Conservation (phyloP, 2,113 vertebrate genomes). For the Ammodramus savannarum region DNA sequence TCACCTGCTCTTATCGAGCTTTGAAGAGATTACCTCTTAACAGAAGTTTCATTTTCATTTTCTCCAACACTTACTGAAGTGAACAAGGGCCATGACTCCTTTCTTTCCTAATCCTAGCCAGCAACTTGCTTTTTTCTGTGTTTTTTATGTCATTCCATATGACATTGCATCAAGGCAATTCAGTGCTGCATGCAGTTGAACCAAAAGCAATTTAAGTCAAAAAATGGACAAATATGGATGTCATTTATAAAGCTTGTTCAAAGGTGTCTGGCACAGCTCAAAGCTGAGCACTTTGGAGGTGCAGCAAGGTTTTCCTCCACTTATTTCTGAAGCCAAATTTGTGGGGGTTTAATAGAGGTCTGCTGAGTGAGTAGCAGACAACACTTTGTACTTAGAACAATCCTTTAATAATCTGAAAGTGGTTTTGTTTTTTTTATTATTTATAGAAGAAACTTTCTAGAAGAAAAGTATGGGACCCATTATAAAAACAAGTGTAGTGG, state of each 20-base stretch:
- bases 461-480: not conserved
- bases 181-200: conserved; percentile 54
- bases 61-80: conserved; percentile 62
- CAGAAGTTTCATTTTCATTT: conserved; percentile 70
- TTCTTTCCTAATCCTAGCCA: conserved; percentile 63
- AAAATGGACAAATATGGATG: conserved; percentile 76
- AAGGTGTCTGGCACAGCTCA: conserved; percentile 68
- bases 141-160: conserved; percentile 69
- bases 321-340: not conserved
- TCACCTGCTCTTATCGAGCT: conserved; percentile 63
- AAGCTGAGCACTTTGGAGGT: conserved; percentile 5
- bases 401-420: not conserved
- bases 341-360: conserved; percentile 36
- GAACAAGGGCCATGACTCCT: conserved; percentile 60
- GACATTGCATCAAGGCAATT: conserved; percentile 69
- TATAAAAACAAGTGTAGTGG: not conserved
- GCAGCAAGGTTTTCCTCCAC: not conserved
- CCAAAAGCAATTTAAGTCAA: conserved; percentile 77
- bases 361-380: not conserved
- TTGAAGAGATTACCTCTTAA: conserved; percentile 67
- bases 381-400: not conserved
- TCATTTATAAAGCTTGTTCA: conserved; percentile 72
- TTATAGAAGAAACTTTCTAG: not conserved
- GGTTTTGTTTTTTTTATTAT: not conserved
- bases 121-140: conserved; percentile 59